Evolutionary conservation across 2,888 invertebrate genomes (phyloP).

Genomic region (Oscheius sp.): DNA sequence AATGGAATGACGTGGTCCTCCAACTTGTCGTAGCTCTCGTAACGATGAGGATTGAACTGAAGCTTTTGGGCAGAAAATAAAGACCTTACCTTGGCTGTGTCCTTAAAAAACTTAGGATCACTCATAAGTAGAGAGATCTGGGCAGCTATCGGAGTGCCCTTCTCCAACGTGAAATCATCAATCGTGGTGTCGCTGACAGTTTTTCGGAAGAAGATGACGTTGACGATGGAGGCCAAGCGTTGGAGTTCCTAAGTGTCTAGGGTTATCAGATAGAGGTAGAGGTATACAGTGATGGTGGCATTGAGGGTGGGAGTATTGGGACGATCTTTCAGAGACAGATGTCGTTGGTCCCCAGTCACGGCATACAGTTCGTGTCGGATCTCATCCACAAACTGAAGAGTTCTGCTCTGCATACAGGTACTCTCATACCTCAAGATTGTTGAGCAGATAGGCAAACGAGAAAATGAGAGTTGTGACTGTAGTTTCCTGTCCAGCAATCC

Average conservation of each 20-base stretch:
- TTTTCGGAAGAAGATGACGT: conserved; percentile 40
- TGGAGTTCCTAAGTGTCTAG: conserved; percentile 47
- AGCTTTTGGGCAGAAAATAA: not conserved
- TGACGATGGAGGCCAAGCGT: conserved; percentile 52
- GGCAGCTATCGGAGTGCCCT: conserved; percentile 45
- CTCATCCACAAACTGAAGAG: conserved; percentile 27
- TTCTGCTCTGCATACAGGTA: not conserved
- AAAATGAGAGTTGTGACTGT: conserved; percentile 51
- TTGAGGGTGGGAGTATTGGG: conserved; percentile 42
- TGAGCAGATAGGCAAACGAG: conserved; percentile 44
- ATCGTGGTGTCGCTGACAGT: conserved; percentile 17
- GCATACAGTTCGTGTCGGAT: conserved; percentile 41
- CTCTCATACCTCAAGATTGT: conserved; percentile 44
- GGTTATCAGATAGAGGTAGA: not conserved
- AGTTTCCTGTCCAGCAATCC: conserved; percentile 59
- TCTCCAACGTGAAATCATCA: conserved; percentile 38
- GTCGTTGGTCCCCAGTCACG: conserved; percentile 36
- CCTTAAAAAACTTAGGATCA: conserved; percentile 41
- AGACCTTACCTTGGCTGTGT: too few relatives aligned
- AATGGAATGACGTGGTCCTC: conserved; percentile 46
- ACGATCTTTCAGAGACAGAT: conserved; percentile 44
- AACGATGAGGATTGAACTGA: conserved; percentile 39
- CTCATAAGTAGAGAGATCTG: conserved; percentile 45
- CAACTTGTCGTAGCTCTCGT: conserved; percentile 23
- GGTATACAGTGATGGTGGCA: conserved; percentile 44